phyloP scores from a whole-genome alignment of 2,113 vertebrate species.

The Colius striatus region DNA sequence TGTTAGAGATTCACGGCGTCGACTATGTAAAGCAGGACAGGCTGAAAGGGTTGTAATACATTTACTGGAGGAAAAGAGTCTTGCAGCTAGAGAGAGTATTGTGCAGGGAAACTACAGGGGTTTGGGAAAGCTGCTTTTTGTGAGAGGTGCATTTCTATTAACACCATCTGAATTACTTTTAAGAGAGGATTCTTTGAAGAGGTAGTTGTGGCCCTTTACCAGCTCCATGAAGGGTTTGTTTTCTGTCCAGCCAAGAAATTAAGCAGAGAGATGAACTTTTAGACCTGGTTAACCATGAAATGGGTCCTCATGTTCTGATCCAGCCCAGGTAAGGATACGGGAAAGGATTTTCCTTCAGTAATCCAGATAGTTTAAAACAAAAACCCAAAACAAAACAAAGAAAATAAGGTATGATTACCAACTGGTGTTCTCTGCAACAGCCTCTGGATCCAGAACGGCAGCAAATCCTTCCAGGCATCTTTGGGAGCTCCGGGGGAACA shows the following conservation, averaged over 20 bases:
- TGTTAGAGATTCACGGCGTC: constrained; percentile 3
- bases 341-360: background rate
- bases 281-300: background rate
- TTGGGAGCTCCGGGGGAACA: constrained; percentile 9
- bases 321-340: background rate
- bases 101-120: background rate
- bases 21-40: constrained; percentile 41
- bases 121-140: constrained; percentile 15
- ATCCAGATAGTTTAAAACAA: background rate
- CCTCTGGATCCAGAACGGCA: background rate
- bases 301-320: background rate
- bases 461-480: constrained; percentile 9
- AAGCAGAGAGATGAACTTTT: background rate
- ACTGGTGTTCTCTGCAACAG: background rate
- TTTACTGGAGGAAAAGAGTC: background rate
- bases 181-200: background rate
- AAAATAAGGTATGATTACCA: background rate
- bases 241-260: constrained; percentile 2
- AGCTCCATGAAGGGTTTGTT: constrained; percentile 3
- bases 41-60: constrained; percentile 34
- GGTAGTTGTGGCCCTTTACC: background rate
- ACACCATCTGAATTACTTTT: background rate
- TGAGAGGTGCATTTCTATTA: background rate
- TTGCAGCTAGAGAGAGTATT: background rate
- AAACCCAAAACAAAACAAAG: background rate